phyloP scores from a whole-genome alignment of 1,140 invertebrate species.

The Apis laboriosa region DNA sequence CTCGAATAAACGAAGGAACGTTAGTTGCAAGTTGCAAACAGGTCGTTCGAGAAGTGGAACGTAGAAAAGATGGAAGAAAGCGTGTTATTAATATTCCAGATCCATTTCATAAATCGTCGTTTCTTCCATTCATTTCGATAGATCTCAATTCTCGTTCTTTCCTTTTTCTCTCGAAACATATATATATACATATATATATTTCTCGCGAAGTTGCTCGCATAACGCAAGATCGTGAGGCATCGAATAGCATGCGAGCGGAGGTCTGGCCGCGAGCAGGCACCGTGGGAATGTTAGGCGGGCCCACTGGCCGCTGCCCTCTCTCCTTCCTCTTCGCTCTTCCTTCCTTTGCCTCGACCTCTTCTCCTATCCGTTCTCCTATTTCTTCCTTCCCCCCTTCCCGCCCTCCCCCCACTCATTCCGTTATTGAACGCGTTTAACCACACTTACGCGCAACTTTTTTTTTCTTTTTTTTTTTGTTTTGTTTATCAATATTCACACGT shows the following conservation, averaged over 20 bases:
- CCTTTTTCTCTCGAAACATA: constrained; percentile 34
- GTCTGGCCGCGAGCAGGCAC: constrained; percentile 78
- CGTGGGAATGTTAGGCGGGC: constrained; percentile 80
- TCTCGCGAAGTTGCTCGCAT: constrained; percentile 71
- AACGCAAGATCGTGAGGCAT: constrained; percentile 67
- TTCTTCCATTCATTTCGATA: background rate
- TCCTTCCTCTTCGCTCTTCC: background rate
- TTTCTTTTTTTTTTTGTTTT: constrained; percentile 26
- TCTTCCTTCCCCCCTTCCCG: constrained; percentile 34
- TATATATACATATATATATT: constrained; percentile 45
- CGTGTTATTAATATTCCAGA: no score
- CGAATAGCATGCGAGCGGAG: constrained; percentile 74
- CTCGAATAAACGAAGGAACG: no score
- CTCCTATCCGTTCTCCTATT: constrained; percentile 33
- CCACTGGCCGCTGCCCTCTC: constrained; percentile 57
- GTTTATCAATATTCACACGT: no score
- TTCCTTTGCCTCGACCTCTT: background rate
- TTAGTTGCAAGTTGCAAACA: no score
- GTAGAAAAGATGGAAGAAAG: no score
- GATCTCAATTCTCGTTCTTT: constrained; percentile 51
- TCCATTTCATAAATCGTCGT: no score
- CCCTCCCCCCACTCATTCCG: constrained; percentile 17
- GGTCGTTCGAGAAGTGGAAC: no score
- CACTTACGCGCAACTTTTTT: background rate
- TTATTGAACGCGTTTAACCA: background rate